Evolutionary conservation across 2,113 vertebrate genomes (phyloP).

Genomic region (Oreochromis aureus): DNA sequence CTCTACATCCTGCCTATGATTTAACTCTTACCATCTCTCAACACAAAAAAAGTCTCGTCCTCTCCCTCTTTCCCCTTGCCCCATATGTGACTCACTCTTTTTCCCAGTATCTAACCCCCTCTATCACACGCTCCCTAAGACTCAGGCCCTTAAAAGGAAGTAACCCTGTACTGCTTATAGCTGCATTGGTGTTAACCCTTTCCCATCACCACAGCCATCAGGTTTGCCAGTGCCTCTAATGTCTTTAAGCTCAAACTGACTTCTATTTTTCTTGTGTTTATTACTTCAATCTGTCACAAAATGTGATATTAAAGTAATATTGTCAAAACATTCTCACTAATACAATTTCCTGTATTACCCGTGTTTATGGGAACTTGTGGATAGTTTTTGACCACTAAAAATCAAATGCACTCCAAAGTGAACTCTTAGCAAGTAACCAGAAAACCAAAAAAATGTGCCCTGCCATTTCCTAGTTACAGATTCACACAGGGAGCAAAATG

Average conservation of each 20-base stretch:
- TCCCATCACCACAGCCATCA: background rate
- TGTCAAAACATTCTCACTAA: background rate
- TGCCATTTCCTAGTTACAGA: background rate
- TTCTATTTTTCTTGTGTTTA: background rate
- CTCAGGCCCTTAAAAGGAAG: slow-evolving; percentile 70
- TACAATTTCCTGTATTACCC: background rate
- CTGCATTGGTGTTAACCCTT: slow-evolving; percentile 43
- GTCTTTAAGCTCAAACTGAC: background rate
- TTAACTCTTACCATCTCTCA: background rate
- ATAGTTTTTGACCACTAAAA: background rate
- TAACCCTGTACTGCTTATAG: slow-evolving; percentile 35
- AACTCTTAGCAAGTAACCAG: background rate
- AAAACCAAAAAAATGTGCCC: background rate
- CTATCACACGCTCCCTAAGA: slow-evolving; percentile 19
- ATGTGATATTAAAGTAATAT: background rate
- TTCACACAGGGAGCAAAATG: background rate
- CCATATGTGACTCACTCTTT: slow-evolving; percentile 9
- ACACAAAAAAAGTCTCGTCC: background rate
- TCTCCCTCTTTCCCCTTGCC: background rate
- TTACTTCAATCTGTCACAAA: background rate
- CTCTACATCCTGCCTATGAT: slow-evolving; percentile 9
- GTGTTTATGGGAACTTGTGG: background rate
- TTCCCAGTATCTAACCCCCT: slow-evolving; percentile 18
- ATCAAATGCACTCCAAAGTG: background rate
- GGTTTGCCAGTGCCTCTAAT: background rate